Evolutionary conservation across 2,888 invertebrate genomes (phyloP).

Genomic region (Drosophila meridionalis): DNA sequence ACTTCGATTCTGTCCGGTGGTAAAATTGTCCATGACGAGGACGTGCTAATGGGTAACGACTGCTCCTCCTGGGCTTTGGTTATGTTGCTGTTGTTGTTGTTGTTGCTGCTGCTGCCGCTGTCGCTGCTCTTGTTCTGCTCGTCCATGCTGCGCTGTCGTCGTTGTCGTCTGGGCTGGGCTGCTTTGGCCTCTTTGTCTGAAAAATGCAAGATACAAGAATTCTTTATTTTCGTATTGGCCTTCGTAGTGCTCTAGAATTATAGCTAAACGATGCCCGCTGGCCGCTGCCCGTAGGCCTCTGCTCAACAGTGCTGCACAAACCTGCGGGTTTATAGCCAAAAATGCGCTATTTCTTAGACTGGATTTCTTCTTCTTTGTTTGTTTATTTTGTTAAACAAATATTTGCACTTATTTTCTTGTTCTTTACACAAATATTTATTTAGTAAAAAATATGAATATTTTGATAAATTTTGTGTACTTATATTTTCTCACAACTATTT

Average conservation of each 20-base stretch:
- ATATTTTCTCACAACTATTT: too few relatives aligned
- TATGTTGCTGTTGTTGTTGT: slow-evolving; percentile 11
- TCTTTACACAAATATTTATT: background rate
- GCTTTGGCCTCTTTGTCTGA: slow-evolving; percentile 27
- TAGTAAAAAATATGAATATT: too few relatives aligned
- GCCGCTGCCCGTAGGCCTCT: background rate
- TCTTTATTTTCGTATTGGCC: slow-evolving; percentile 31
- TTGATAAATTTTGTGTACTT: too few relatives aligned
- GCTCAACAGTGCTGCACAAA: background rate
- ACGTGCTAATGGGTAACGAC: slow-evolving; percentile 72
- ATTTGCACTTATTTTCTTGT: too few relatives aligned
- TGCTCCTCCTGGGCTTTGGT: slow-evolving; percentile 51
- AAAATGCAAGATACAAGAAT: slow-evolving; percentile 18
- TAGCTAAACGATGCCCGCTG: slow-evolving; percentile 5
- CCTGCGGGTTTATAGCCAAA: background rate
- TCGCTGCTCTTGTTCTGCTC: slow-evolving; percentile 29
- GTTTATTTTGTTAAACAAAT: too few relatives aligned
- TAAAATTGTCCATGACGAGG: slow-evolving; percentile 83
- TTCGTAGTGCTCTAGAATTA: slow-evolving; percentile 16
- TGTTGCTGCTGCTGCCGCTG: slow-evolving; percentile 17
- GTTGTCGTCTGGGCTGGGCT: slow-evolving; percentile 13
- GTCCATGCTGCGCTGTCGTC: slow-evolving; percentile 7
- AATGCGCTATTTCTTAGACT: background rate
- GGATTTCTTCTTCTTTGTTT: too few relatives aligned
- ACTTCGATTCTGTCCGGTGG: slow-evolving; percentile 56